A percentile compares a stretch with the other conserved stretches of the same genome.
phyloP scores from a whole-genome alignment of 1,140 invertebrate genomes.

The Drosophila dunni region DNA sequence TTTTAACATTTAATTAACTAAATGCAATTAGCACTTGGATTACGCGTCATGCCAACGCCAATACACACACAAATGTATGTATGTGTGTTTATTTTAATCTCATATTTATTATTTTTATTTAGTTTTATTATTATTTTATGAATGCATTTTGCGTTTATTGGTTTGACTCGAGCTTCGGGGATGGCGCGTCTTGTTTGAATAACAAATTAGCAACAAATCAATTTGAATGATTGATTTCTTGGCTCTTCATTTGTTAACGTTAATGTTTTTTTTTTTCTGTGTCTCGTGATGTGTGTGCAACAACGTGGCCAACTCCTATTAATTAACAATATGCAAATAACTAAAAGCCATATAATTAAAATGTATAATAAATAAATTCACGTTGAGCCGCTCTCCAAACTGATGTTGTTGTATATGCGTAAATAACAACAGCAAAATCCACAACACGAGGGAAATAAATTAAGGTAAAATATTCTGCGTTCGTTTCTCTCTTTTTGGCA shows the following conservation, averaged over 20 bases:
- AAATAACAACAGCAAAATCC: conserved; percentile 21
- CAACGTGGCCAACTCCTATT: conserved; percentile 55
- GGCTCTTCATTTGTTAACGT: conserved; percentile 44
- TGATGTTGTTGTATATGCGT: conserved; percentile 13
- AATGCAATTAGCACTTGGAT: conserved; percentile 76
- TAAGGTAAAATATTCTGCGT: conserved; percentile 80
- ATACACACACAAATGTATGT: neutral
- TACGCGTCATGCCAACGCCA: conserved; percentile 50
- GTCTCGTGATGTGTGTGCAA: conserved; percentile 66
- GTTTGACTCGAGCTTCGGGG: conserved; percentile 37
- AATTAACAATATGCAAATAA: conserved; percentile 76
- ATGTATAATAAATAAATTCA: conserved; percentile 37
- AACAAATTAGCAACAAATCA: conserved; percentile 80
- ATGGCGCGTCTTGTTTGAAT: conserved; percentile 63
- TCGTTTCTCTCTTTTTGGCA: conserved; percentile 67
- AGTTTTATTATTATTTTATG: conserved; percentile 42
- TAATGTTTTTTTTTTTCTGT: conserved; percentile 9
- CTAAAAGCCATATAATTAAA: conserved; percentile 34
- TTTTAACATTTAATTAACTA: conserved; percentile 75
- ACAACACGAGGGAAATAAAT: conserved; percentile 70
- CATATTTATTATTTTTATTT: conserved; percentile 47
- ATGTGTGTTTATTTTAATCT: neutral
- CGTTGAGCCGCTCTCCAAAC: conserved; percentile 22
- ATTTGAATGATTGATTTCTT: conserved; percentile 81
- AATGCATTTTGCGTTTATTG: conserved; percentile 63